Base-by-base conservation (phyloP, 1,140 invertebrate genomes). In the Dermatophagoides farinae region DNA sequence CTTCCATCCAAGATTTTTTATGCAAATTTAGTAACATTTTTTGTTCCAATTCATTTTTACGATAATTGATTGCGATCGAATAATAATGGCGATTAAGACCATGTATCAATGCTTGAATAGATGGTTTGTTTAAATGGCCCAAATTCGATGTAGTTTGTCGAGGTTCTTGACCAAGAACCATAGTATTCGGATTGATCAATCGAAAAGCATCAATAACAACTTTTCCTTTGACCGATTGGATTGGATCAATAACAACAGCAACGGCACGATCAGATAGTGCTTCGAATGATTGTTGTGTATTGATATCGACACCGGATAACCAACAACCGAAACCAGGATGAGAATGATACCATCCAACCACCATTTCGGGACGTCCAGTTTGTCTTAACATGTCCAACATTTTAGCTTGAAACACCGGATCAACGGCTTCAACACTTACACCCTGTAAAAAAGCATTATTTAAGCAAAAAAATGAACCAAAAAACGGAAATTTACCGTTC, bases 381-480 rank as follows among this genome's bases (percentile, higher is more conserved):
- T 98, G 93, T 71, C 95, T 91, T 46, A 99, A 75, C 96, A 99
- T 99, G 69, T 99, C 96, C 75, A 99, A 86, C 96, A 99, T 99
- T 76, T 97, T 97, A 22, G 96, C 93, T 77, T 99, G 95, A 71
- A 99, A 99, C 16, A 99, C 96, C 41, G 95, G 95, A 78, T 99
- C 96, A 1, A 99, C 95, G 41, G 96, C 95, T 77, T 99, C 96
- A 12, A 99, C 96, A 73, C 91, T 97, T 0, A 98, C 92, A 66
- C 96, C 95, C 83, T 86, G 65, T 18, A 22, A 41, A n/a, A 22
- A 41, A 55, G 5, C 9, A 64, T 60, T 39, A 38, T 25, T 14
- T 11, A 62, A 5, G 14, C 5, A 58, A 39, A n/a, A 16, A 39
- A 58, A 39, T 38, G 25, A 20, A 63, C 57, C 2, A 62, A 62